A percentile compares a stretch with the other conserved stretches of the same genome.
phyloP scores from a whole-genome alignment of 1,140 invertebrate genomes.

The Hetaerina americana region DNA sequence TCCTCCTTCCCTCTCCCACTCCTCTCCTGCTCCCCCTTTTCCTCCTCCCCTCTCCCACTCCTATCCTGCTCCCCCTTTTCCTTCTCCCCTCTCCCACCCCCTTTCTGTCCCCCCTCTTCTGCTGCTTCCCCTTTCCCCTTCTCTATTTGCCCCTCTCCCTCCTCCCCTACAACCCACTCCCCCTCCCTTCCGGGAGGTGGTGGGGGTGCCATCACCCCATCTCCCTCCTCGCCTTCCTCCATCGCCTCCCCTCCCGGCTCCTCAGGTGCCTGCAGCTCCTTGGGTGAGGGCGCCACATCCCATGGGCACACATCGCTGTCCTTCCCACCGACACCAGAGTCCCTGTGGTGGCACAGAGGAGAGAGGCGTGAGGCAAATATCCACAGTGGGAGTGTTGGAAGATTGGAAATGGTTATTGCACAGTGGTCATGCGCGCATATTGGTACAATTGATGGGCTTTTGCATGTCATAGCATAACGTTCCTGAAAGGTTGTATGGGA shows the following conservation, averaged over 20 bases:
- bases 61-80: background rate
- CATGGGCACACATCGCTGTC: background rate
- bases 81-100: background rate
- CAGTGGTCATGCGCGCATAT: no score
- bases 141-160: background rate
- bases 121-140: background rate
- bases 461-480: no score
- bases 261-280: background rate
- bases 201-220: background rate
- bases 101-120: background rate
- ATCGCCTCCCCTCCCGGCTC: background rate
- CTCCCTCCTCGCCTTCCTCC: background rate
- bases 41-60: background rate
- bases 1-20: background rate
- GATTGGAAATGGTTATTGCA: no score
- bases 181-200: no score
- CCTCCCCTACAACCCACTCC: background rate
- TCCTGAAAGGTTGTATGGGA: no score
- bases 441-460: no score
- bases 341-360: background rate
- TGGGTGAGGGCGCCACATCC: background rate
- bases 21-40: background rate
- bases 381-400: no score
- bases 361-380: no score
- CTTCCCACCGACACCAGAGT: background rate